Percentiles rank a stretch among this genome's conserved stretches.
Evolutionary conservation across 2,888 invertebrate species (phyloP).

Genomic region (Caenorhabditis sp.): DNA sequence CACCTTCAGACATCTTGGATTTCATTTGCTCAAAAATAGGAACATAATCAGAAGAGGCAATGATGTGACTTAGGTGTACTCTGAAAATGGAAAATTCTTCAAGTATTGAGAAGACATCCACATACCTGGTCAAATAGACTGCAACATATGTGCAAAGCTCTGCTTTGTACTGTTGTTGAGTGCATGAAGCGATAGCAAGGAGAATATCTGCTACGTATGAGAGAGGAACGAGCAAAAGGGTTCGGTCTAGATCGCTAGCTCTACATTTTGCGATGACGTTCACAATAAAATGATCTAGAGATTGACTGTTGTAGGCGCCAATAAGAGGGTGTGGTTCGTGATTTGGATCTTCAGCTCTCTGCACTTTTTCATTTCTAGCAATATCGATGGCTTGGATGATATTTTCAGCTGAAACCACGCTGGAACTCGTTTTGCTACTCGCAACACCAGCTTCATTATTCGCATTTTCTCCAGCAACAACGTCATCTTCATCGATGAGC

Average conservation of each 20-base stretch:
- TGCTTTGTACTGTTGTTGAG: conserved; percentile 87
- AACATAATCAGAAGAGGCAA: conserved; percentile 88
- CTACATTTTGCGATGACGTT: conserved; percentile 86
- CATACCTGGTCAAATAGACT: conserved; percentile 86
- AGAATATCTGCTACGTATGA: conserved; percentile 90
- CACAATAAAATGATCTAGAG: conserved; percentile 90
- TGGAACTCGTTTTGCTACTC: conserved; percentile 91
- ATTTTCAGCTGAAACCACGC: conserved; percentile 87
- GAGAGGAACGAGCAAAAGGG: conserved; percentile 91
- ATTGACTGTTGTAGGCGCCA: conserved; percentile 89
- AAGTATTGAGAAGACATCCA: neutral
- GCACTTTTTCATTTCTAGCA: conserved; percentile 84
- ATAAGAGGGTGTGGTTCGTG: conserved; percentile 89
- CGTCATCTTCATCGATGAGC: conserved; percentile 84
- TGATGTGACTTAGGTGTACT: conserved; percentile 87
- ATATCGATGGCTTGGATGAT: conserved; percentile 93
- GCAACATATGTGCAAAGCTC: conserved; percentile 90
- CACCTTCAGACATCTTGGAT: conserved; percentile 86
- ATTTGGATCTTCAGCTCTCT: conserved; percentile 69
- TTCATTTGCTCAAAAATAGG: conserved; percentile 87
- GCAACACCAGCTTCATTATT: conserved; percentile 88
- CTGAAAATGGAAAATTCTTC: conserved; percentile 52
- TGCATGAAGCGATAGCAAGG: conserved; percentile 87
- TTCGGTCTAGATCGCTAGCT: conserved; percentile 92
- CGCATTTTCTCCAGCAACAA: conserved; percentile 84